Conservation (phyloP, 2,797 vertebrate genomes). For the Xenentodon cancila region DNA sequence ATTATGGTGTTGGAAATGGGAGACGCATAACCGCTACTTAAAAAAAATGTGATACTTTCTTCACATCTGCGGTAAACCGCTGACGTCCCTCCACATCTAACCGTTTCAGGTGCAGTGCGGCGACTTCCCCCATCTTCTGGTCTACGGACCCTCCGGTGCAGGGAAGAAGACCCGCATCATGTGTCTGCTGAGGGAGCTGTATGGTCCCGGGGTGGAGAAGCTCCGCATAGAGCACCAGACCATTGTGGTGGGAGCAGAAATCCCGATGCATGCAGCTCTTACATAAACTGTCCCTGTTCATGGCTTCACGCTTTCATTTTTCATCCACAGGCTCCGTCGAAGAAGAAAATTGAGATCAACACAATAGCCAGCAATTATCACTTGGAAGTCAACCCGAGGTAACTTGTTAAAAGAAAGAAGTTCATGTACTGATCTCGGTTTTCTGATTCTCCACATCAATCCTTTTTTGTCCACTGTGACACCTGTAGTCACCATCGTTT, state of each 20-base stretch:
- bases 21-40: no score
- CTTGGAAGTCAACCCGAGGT: conserved; percentile 97
- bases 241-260: conserved; percentile 83
- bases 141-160: conserved; percentile 95
- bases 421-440: no score
- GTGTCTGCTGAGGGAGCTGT: conserved; percentile 94
- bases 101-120: conserved; percentile 91
- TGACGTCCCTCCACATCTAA: no score
- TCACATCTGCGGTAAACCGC: background rate
- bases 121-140: conserved; percentile 94
- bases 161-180: conserved; percentile 99
- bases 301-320: background rate
- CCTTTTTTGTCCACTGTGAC: no score
- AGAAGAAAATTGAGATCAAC: conserved; percentile 99
- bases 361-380: conserved; percentile 99
- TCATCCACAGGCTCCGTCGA: conserved; percentile 89
- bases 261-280: no score
- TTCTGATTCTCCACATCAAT: no score
- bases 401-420: conserved; percentile 13
- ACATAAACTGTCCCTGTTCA: no score
- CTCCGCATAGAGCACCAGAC: conserved; percentile 96
- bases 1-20: background rate
- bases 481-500: no score
- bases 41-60: background rate
- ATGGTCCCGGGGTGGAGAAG: conserved; percentile 95